Base-by-base conservation (phyloP, 2,888 invertebrate genomes). In the Sicus ferrugineus region DNA sequence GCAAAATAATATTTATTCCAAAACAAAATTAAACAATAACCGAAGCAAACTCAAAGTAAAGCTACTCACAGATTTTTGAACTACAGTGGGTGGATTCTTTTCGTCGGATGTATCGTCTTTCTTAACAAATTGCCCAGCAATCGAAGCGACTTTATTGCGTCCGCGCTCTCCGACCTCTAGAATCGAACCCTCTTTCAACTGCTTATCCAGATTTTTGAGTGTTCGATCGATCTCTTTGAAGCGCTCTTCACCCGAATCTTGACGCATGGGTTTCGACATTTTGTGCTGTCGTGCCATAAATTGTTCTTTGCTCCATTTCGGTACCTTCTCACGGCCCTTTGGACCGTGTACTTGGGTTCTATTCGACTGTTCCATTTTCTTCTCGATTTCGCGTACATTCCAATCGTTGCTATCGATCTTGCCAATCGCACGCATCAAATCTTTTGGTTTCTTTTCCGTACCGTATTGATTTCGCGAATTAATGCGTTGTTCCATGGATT, bases 291-390 rank as follows among this genome's bases (percentile, higher is more conserved):
- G 86, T 23, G 91, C 92, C 79, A 90, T 87, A 72, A 85, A 85
- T 74, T 94, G 93, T 81, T 95, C 94, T 74, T 92, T 89, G 83
- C 93, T 95, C 96, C 96, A 96, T 83, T 95, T 95, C 11, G 96
- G 96, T 66, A 96, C 95, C 81, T 91, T 92, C 78, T 93, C 93
- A 59, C 89, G 88, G 9, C 87, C 85, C 77, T 87, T 84, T 3
- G 81, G 78, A 21, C 85, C 84, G 11, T 81, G 81, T 67, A 82
- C 80, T 75, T 86, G 86, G 0, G 84, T 84, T 73, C 85, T 84
- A 70, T 85, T 85, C 0, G 85, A 86, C 76, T 88, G 87, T 69
- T 90, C 91, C 38, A 96, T 95, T 85, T 96, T 95, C 82, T 93
- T 91, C 81, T 96, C 95, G 34, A 96, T 94, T 84, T 94, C 92